A percentile compares a stretch with the other conserved stretches of the same genome.
Evolutionary conservation across 2,888 invertebrate genomes (phyloP).

Genomic region (Isotomurus palustris): DNA sequence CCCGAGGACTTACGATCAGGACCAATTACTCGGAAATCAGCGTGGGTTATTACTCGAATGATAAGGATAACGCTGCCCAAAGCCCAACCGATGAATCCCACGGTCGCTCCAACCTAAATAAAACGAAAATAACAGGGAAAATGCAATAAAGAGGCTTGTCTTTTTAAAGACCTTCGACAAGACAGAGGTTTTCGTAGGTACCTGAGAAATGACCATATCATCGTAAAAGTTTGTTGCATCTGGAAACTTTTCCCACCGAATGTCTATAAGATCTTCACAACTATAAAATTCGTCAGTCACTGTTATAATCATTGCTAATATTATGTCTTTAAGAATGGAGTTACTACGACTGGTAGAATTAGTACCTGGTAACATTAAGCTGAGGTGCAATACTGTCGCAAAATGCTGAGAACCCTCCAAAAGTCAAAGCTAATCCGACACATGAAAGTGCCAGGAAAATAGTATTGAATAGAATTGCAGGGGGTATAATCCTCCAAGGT

Average conservation of each 20-base stretch:
- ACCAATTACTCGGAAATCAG: constrained; percentile 38
- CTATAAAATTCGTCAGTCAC: constrained; percentile 13
- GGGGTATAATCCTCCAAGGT: constrained; percentile 45
- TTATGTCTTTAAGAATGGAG: neutral
- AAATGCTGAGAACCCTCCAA: constrained; percentile 42
- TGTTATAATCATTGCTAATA: neutral
- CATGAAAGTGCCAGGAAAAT: constrained; percentile 40
- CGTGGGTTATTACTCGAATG: constrained; percentile 41
- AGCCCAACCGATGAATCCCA: constrained; percentile 41
- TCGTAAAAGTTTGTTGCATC: constrained; percentile 42
- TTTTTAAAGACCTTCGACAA: neutral
- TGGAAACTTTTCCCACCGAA: constrained; percentile 35
- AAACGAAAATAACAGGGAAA: neutral
- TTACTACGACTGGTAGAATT: neutral
- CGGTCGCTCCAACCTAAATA: constrained; percentile 40
- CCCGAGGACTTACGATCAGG: constrained; percentile 13
- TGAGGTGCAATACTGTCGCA: constrained; percentile 38
- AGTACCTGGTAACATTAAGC: constrained; percentile 35
- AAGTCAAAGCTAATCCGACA: constrained; percentile 39
- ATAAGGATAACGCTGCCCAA: constrained; percentile 40
- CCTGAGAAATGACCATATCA: constrained; percentile 42
- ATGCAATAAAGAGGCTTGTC: neutral
- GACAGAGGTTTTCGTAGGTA: constrained; percentile 2
- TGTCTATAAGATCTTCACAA: constrained; percentile 41
- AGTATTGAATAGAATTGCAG: constrained; percentile 43